phyloP scores from a whole-genome alignment of 1,140 invertebrate genomes.

The Bombus superbus region DNA sequence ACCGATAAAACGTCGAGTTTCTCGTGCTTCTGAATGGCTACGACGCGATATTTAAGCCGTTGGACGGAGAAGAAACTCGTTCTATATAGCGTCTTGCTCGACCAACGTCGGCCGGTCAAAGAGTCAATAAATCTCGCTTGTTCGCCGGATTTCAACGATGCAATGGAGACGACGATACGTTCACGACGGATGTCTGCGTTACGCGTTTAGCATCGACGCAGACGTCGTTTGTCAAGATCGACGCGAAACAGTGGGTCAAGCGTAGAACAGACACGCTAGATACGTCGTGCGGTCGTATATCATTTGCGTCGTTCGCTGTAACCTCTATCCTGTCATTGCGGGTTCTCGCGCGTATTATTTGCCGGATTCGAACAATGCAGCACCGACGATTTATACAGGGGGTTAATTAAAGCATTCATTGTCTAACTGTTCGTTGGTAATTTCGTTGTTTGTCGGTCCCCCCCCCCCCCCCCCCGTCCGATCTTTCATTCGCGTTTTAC shows the following conservation, averaged over 20 bases:
- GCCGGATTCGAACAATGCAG: slow-evolving; percentile 12
- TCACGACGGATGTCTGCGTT: not conserved
- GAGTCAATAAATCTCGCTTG: slow-evolving; percentile 18
- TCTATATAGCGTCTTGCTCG: not conserved
- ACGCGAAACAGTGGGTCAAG: slow-evolving; percentile 31
- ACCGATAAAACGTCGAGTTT: not conserved
- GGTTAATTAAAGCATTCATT: slow-evolving; percentile 43
- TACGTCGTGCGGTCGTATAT: slow-evolving; percentile 27
- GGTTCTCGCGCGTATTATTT: slow-evolving; percentile 23
- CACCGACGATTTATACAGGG: slow-evolving; percentile 20
- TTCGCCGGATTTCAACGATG: not conserved
- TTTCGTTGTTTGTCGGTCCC: not conserved
- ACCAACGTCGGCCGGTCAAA: not conserved
- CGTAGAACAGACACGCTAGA: slow-evolving; percentile 23
- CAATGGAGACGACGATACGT: not conserved
- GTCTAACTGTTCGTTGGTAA: slow-evolving; percentile 6
- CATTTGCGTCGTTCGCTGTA: slow-evolving; percentile 19
- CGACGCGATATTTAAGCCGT: not conserved
- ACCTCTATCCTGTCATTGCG: slow-evolving; percentile 22
- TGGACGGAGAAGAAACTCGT: not conserved
- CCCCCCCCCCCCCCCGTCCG: too few relatives aligned
- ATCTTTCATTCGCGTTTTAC: not conserved
- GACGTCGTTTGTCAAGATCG: slow-evolving; percentile 41
- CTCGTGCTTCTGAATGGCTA: not conserved
- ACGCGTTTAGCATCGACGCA: slow-evolving; percentile 6